Base-by-base conservation (phyloP, 2,888 invertebrate species). In the Euphydryas editha region DNA sequence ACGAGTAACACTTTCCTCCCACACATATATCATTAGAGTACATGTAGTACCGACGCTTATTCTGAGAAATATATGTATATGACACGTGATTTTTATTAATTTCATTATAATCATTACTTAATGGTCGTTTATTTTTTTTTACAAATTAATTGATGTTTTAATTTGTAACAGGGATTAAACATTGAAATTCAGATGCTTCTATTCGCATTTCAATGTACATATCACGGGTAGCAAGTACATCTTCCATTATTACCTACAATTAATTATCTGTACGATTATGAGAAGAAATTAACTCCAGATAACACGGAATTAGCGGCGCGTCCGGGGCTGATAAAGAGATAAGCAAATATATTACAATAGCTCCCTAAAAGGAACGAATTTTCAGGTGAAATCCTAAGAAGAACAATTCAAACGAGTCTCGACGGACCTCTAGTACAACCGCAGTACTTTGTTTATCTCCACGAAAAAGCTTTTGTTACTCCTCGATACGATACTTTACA, bases 271-370 rank as follows among this genome's bases (percentile, higher is more conserved):
- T 72, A 76, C 77, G 80, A 87, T 89, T 87, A 86, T 81, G 75
- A 78, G 79, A 71, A 81, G 80, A 85, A 87, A 87, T 90, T 90
- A 89, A 85, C 86, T 84, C 76, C 77, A 89, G 90, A 90, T 89
- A 89, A 87, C 84, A 76, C 72, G 74, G 81, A 82, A 83, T 84
- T 87, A 87, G 81, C 80, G 75, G 74, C 78, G 79, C 87, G 86
- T 87, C 88, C 87, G 86, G 84, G 87, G 83, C 84, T 84, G 87
- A 84, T 86, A 85, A 83, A 79, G 75, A 86, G 90, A 90, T 90
- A 90, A 86, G 81, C 79, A 82, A 86, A 88, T 87, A 82, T 90
- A 89, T 89, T 85, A 79, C 85, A 75, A 75, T 83, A 82, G 83
- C 85, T 82, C 75, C 74, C 74, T 70, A 75, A 83, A 87, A 90